Conservation (phyloP, 92 coral and sea anemone species). For the Porites cylindrica region DNA sequence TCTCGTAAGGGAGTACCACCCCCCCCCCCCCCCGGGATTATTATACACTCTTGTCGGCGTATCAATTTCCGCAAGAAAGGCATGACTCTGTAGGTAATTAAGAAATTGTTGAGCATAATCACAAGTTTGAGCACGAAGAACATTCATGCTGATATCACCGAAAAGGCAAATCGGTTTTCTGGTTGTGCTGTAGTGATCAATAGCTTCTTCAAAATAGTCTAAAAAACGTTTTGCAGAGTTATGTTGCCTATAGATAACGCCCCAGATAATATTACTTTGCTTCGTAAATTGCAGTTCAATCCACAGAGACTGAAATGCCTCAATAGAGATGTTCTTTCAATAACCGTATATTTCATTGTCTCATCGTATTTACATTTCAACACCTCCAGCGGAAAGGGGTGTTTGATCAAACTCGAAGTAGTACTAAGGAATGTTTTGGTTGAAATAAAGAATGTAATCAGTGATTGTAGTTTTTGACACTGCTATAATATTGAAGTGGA, state of each 20-base stretch:
- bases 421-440: slow-evolving; percentile 43
- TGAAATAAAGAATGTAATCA: neutral
- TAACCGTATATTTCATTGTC: too few relatives aligned
- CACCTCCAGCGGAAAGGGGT: slow-evolving; percentile 59
- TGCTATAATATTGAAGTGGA: too few relatives aligned
- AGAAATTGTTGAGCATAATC: too few relatives aligned
- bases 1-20: too few relatives aligned
- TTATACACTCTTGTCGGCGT: too few relatives aligned
- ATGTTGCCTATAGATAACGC: slow-evolving; percentile 45
- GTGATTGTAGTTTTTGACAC: too few relatives aligned
- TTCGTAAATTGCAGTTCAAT: slow-evolving; percentile 44
- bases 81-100: too few relatives aligned
- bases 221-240: slow-evolving; percentile 51
- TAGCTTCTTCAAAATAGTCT: slow-evolving; percentile 49
- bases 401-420: slow-evolving; percentile 48
- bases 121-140: too few relatives aligned
- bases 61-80: too few relatives aligned
- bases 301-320: slow-evolving; percentile 63
- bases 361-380: slow-evolving; percentile 51
- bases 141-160: too few relatives aligned
- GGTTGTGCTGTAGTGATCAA: slow-evolving; percentile 23
- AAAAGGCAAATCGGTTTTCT: too few relatives aligned
- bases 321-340: neutral
- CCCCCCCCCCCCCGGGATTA: too few relatives aligned
- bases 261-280: slow-evolving; percentile 54